These are phyloP conservation scores for Sitophilus oryzae DNA, from an alignment of 1,140 invertebrate genomes.

Conservation along the genomic window DNA sequence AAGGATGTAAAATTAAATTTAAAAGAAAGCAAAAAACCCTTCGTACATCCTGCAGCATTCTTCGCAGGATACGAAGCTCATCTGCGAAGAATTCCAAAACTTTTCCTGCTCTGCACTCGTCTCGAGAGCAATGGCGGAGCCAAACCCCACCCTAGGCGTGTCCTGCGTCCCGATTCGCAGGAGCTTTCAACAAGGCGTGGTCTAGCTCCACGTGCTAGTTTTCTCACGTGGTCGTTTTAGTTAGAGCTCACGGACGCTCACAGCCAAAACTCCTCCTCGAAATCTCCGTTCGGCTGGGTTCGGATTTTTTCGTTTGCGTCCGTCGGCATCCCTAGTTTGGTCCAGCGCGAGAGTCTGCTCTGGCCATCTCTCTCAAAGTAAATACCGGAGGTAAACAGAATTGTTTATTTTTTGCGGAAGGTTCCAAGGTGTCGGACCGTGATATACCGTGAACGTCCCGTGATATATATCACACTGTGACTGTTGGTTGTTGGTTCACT, in stretches of 20 bases:
- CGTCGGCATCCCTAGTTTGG: constrained; percentile 37
- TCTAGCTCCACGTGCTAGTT: constrained; percentile 35
- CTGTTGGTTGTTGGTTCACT: too few species aligned
- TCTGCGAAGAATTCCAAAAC: constrained; percentile 20
- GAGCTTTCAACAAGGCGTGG: constrained; percentile 21
- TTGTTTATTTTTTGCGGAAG: constrained; percentile 45
- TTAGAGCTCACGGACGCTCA: constrained; percentile 37
- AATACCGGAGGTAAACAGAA: constrained; percentile 42
- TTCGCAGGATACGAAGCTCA: constrained; percentile 15
- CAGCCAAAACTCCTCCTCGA: constrained; percentile 39
- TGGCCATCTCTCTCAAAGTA: constrained; percentile 37
- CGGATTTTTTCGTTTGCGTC: too few species aligned
- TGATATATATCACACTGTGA: too few species aligned
- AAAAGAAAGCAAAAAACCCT: constrained; percentile 3
- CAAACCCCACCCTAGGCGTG: constrained; percentile 28
- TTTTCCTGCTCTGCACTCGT: constrained; percentile 9
- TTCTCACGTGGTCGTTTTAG: constrained; percentile 26
- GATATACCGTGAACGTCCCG: constrained; percentile 17
- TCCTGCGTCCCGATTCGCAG: constrained; percentile 23
- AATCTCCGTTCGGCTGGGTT: neutral
- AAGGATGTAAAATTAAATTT: neutral
- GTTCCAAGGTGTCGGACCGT: constrained; percentile 22
- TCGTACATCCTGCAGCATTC: constrained; percentile 13
- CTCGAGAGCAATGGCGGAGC: constrained; percentile 30
- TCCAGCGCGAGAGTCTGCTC: constrained; percentile 28